phyloP scores from a whole-genome alignment of 2,113 vertebrate genomes.

The Cnemophilus loriae region DNA sequence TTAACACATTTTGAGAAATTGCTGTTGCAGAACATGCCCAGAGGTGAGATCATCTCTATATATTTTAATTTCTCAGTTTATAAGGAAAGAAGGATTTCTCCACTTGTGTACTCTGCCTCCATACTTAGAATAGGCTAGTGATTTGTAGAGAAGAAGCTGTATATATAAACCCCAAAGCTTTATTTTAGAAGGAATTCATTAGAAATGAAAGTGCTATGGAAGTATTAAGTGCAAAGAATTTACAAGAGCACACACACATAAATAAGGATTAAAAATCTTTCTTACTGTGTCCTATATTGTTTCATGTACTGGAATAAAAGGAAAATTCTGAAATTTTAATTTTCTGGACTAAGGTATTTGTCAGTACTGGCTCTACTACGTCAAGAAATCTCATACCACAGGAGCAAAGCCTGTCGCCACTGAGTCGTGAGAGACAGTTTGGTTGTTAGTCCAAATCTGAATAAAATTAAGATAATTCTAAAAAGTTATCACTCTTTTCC shows the following conservation, averaged over 20 bases:
- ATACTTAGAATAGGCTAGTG: neutral
- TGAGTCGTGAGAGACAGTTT: accelerated
- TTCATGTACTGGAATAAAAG: neutral
- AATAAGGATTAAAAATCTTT: neutral
- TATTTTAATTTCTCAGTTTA: neutral
- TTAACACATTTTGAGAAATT: neutral
- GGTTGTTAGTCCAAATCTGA: neutral
- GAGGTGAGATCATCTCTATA: neutral
- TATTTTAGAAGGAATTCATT: neutral
- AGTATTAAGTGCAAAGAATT: neutral
- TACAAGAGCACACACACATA: neutral
- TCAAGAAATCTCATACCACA: neutral
- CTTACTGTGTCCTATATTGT: neutral
- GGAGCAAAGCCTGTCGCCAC: neutral
- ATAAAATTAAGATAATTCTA: neutral
- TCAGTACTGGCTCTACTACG: neutral
- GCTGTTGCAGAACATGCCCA: neutral
- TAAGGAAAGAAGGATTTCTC: neutral
- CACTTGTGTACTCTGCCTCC: neutral
- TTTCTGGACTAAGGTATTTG: neutral
- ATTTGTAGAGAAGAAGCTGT: neutral
- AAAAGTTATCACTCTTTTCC: neutral
- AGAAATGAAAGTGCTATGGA: neutral
- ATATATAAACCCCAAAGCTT: neutral
- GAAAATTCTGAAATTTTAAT: neutral